These are phyloP conservation scores for Coregonus sp. DNA, from an alignment of 2,797 vertebrate genomes.

Conservation along the genomic window DNA sequence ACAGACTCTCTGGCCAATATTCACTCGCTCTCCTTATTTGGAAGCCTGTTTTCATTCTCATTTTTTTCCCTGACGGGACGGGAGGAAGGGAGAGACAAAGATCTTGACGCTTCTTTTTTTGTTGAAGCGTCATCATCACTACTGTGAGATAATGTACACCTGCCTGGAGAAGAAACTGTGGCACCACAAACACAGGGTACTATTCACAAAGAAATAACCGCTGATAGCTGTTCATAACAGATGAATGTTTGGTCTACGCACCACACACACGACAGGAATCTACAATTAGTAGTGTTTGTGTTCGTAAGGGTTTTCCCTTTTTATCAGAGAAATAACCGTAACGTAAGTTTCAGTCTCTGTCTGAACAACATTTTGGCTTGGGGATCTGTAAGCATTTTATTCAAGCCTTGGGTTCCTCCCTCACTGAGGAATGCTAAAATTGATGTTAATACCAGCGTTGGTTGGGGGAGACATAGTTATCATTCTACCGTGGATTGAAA, in stretches of 20 bases:
- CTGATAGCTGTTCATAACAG: not conserved
- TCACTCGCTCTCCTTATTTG: conserved; percentile 85
- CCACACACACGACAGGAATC: not conserved
- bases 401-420: conserved; percentile 30
- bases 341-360: not conserved
- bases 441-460: conserved; percentile 73
- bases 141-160: not conserved
- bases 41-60: conserved; percentile 54
- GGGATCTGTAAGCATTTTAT: conserved; percentile 22
- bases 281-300: not conserved
- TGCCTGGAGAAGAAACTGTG: conserved; percentile 24
- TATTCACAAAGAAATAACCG: conserved; percentile 32
- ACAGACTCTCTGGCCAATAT: conserved; percentile 50
- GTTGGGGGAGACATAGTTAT: conserved; percentile 66
- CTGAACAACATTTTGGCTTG: not conserved
- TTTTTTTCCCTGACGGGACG: conserved; percentile 51
- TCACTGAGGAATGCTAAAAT: conserved; percentile 66
- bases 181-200: conserved; percentile 23
- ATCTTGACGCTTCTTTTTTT: not conserved
- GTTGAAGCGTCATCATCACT: not conserved
- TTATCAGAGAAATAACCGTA: not conserved
- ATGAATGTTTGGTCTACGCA: not conserved
- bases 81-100: conserved; percentile 48
- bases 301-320: not conserved
- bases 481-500: conserved; percentile 58